Conservation (phyloP, 1,140 invertebrate species). For the Euura saliciscinereae region DNA sequence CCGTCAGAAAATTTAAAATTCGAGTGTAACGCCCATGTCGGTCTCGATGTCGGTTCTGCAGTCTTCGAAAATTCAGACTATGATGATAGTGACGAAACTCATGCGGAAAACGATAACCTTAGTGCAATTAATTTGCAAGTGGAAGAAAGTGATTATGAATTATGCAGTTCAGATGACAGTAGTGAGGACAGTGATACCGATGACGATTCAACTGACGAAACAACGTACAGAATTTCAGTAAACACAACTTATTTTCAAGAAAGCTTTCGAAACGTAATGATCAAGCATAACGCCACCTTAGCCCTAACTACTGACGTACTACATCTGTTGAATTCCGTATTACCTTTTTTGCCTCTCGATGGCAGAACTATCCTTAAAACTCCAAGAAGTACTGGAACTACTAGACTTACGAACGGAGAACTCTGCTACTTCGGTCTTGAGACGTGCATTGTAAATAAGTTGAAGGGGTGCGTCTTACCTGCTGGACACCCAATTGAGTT, state of each 20-base stretch:
- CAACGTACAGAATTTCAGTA: too few relatives aligned
- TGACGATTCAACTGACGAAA: too few relatives aligned
- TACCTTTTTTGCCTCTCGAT: background rate
- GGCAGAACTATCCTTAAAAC: background rate
- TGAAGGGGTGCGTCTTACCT: background rate
- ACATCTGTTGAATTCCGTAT: background rate
- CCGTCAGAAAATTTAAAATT: background rate
- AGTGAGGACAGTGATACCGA: too few relatives aligned
- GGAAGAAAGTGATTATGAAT: too few relatives aligned
- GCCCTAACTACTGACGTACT: too few relatives aligned
- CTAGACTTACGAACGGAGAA: background rate
- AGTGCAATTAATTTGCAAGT: too few relatives aligned
- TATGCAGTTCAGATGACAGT: too few relatives aligned
- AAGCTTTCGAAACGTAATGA: too few relatives aligned
- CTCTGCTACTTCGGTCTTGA: background rate
- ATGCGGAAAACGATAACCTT: background rate
- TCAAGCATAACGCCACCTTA: too few relatives aligned
- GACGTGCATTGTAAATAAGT: background rate
- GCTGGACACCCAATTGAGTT: background rate
- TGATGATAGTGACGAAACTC: background rate
- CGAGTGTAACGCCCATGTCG: background rate
- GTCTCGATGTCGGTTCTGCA: background rate
- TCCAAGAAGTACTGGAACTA: background rate
- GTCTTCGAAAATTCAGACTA: background rate
- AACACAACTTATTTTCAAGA: too few relatives aligned